Base-by-base conservation (phyloP, 2,113 vertebrate species). In the Amblyopsis rosae region DNA sequence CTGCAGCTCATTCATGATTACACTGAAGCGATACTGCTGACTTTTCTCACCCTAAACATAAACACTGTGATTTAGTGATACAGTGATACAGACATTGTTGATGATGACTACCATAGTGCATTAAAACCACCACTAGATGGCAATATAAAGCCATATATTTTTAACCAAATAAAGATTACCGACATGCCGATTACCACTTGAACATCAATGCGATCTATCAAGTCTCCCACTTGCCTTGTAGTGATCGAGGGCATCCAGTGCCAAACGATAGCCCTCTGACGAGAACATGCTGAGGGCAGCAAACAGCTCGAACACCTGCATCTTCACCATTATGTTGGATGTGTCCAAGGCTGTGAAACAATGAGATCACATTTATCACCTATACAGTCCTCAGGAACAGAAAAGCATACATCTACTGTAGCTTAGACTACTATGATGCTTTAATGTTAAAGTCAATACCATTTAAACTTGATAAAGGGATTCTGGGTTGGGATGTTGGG, bases 271-370 rank as follows among this genome's bases (percentile, higher is more conserved):
- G 1, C 98, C 98, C 19, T 96, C 94, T 0, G 88, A 51, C 0
- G 96, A 98, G 76, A 97, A 99, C 86, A 99, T 94, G 82, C 95
- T 98, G 70, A 99, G 93, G 46, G 97, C 98, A 0, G 98, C 96
- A 54, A 99, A 90, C 19, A 99, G 93, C 79, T 99, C 98, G 87
- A 97, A 98, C 72, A 98, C 96, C 83, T 99, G 98, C 88, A 95
- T 99, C 91, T 99, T 99, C 77, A 99, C 98, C 96, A 98, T 98
- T 54, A 94, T 93, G 59, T 98, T 99, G 49, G 96, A 95, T 0
- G 98, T 99, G 82, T 99, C 97, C 89, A 99, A 87, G 19, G 97
- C 98, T 99, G 90, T 2, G 72, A 65, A 75, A 64, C 32, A 66
- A 64, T 63, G 81, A 16, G 55, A 68, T 32, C 48, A 81, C 35